Base-by-base conservation (phyloP, 2,113 vertebrate species). In the Archilochus colubris region DNA sequence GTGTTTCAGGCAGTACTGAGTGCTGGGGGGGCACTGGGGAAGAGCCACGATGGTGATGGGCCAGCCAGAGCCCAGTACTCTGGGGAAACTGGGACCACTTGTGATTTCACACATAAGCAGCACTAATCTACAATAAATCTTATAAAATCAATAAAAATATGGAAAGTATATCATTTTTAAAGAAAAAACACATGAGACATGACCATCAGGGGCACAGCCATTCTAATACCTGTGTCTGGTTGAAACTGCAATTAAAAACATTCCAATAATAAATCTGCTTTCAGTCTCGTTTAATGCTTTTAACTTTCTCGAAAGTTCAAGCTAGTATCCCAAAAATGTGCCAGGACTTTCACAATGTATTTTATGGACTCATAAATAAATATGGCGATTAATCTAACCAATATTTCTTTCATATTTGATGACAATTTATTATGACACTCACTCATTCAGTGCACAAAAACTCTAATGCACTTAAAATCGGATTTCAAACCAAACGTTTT, bases 341-440 rank as follows among this genome's bases (percentile, higher is more conserved):
- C 97, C 97, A 98, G 95, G 97, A 97, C 93, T 93, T 97, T 98
- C 97, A 97, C 97, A 92, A 88, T 88, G 89, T 98, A 95, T 97
- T 98, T 98, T 98, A 98, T 98, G 96, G 98, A 95, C 97, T 97
- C 98, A 98, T 98, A 98, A 98, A 98, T 98, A 98, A 98, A 98
- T 97, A 98, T 10, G 89, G 97, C 97, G 97, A 98, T 98, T 97
- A 97, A 97, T 98, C 96, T 96, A 68, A 73, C 93, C 96, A 91
- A 31, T 98, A 98, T 98, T 98, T 98, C 98, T 97, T 97, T 98
- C 97, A 94, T 97, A 97, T 98, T 94, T 97, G 97, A 97, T 97
- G 97, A 97, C 97, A 97, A 98, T 98, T 98, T 98, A 98, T 98
- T 97, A 97, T 90, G 94, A 97, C 97, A 88, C 93, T 96, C 94